Evolutionary conservation across 2,113 vertebrate genomes (phyloP), one percentile per base, ranked within the genome.

Genomic region (Sander lucioperca): DNA sequence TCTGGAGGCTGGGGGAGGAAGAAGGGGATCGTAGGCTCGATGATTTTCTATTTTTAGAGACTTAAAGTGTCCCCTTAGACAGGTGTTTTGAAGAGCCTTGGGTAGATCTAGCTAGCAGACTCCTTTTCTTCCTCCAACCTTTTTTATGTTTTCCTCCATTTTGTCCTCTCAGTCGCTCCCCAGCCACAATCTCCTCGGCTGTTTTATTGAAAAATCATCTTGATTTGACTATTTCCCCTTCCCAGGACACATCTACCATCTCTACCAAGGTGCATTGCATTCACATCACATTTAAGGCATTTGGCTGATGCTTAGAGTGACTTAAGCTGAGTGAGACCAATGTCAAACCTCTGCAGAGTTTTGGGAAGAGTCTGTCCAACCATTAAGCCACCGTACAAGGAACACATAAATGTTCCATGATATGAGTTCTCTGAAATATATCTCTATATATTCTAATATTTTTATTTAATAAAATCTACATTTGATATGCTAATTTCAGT

Each of bases 31-130:
- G 54, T 1, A 16, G 56, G 57, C 86, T 53, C 5, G 27, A 77
- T 53, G 66, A 69, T 77, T 53, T 85, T 87, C 82, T 93, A 91
- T 93, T 94, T 92, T 88, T 83, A 85, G 81, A 83, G 12, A 18
- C 53, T 5, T 78, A 82, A 84, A 80, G 68, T 53, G 75, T 93
- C 82, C 74, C 85, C 58, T 80, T 61, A 74, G 92, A 88, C 75
- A 67, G 85, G 61, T 90, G 61, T 80, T 88, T 75, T 73, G 59
- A 65, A 30, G 54, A 79, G 77, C 61, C 30, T 51, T 50, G 54
- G 65, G 76, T 33, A 64, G 51, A 80, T 74, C 23, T 27, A 25
- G 64, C 74, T 71, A 61, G 33, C n/a, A 25, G 2, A 73, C 69
- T 67, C 54, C 30, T n/a, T 73, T 59, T 57, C 64, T 76, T 77